Percentiles rank a stretch among this genome's conserved stretches.
phyloP scores from a whole-genome alignment of 2,888 invertebrate species.

The Tiliacea aurago region DNA sequence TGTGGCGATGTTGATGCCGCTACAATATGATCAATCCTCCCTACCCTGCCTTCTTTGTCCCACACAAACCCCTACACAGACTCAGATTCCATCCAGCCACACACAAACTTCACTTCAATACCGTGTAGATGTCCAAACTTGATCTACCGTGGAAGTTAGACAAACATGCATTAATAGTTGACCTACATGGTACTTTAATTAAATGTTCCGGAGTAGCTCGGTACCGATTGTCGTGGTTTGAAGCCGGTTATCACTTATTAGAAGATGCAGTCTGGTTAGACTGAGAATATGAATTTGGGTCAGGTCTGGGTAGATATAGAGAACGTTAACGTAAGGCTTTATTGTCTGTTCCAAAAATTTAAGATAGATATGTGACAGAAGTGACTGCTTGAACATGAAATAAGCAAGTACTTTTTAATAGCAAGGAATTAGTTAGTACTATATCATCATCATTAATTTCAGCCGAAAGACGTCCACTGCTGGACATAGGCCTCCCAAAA shows the following conservation, averaged over 20 bases:
- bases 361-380: too few species aligned
- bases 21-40: neutral
- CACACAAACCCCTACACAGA: neutral
- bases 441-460: too few species aligned
- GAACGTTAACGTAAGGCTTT: too few species aligned
- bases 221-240: constrained; percentile 48
- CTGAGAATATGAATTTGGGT: constrained; percentile 3
- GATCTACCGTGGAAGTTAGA: constrained; percentile 17
- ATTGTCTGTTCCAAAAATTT: too few species aligned
- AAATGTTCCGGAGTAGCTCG: constrained; percentile 42
- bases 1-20: too few species aligned
- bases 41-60: too few species aligned
- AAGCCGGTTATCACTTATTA: constrained; percentile 9
- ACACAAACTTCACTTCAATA: constrained; percentile 18
- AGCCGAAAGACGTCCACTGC: too few species aligned
- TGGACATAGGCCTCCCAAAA: too few species aligned
- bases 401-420: too few species aligned
- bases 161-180: constrained; percentile 61
- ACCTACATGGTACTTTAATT: constrained; percentile 51
- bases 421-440: too few species aligned
- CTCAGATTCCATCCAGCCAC: neutral
- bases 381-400: too few species aligned
- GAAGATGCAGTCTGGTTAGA: neutral
- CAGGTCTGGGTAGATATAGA: neutral
- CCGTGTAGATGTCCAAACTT: constrained; percentile 33